Evolutionary conservation across 2,113 vertebrate species (phyloP).

Genomic region (Ailuropoda melanoleuca): DNA sequence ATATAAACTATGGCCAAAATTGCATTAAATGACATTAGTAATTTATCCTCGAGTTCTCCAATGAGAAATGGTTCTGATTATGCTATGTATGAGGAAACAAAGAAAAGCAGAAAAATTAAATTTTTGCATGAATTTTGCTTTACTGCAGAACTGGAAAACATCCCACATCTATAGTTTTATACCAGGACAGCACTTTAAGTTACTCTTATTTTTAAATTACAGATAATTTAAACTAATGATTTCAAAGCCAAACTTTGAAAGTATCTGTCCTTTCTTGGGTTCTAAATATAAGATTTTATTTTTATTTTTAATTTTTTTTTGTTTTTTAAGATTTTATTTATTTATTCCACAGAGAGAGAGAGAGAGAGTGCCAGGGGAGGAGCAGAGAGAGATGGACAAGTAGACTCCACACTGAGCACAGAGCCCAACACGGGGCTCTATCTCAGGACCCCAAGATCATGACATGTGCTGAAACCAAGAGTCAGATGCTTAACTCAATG

Average conservation of each 20-base stretch:
- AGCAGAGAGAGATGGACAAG: too few relatives aligned
- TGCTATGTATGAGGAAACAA: neutral
- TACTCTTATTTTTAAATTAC: slow-evolving; percentile 7
- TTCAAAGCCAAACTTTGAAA: neutral
- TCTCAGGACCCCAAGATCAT: too few relatives aligned
- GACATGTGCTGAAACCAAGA: too few relatives aligned
- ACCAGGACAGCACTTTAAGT: neutral
- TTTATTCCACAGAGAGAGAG: too few relatives aligned
- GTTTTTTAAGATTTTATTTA: neutral
- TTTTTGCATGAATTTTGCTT: neutral
- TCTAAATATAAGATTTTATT: neutral
- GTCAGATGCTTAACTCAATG: too few relatives aligned
- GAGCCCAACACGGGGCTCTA: too few relatives aligned
- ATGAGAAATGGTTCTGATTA: neutral
- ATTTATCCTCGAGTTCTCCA: neutral
- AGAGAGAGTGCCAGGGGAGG: too few relatives aligned
- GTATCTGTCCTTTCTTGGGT: neutral
- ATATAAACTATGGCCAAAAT: neutral
- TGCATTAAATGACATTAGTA: neutral
- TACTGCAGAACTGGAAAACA: neutral
- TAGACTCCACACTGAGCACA: too few relatives aligned
- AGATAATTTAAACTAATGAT: neutral
- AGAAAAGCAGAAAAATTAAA: neutral
- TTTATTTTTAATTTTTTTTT: neutral
- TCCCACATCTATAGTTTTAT: neutral